Percentiles rank a stretch among this genome's conserved stretches.
phyloP scores from a whole-genome alignment of 2,113 vertebrate species.

The Crotalus horridus region DNA sequence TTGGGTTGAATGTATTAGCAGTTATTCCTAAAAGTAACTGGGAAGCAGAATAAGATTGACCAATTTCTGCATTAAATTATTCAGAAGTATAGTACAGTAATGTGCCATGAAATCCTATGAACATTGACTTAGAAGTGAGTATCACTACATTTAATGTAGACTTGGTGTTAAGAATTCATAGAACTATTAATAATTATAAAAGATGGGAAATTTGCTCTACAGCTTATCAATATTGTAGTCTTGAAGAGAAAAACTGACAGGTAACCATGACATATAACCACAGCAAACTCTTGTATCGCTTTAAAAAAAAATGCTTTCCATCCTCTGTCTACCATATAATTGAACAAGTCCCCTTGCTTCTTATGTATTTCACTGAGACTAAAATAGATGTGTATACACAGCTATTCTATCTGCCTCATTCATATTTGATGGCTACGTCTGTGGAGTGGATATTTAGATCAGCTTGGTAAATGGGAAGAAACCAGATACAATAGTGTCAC shows the following conservation, averaged over 20 bases:
- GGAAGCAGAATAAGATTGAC: neutral
- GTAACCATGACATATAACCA: neutral
- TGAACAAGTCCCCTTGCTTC: conserved; percentile 36
- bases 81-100: neutral
- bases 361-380: conserved; percentile 60
- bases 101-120: neutral
- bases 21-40: neutral
- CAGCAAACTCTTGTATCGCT: neutral
- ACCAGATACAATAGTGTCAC: conserved; percentile 69
- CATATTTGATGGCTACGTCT: conserved; percentile 82
- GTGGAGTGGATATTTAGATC: conserved; percentile 70
- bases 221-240: neutral
- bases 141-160: neutral
- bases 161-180: neutral
- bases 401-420: conserved; percentile 75
- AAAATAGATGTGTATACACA: conserved; percentile 74
- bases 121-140: neutral
- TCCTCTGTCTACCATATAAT: conserved; percentile 36
- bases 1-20: neutral
- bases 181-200: neutral
- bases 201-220: neutral
- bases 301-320: conserved; percentile 9
- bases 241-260: conserved; percentile 15
- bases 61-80: neutral
- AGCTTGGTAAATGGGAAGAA: conserved; percentile 56